Base-by-base conservation (phyloP, 2,797 vertebrate species). In the Cuculus canorus region DNA sequence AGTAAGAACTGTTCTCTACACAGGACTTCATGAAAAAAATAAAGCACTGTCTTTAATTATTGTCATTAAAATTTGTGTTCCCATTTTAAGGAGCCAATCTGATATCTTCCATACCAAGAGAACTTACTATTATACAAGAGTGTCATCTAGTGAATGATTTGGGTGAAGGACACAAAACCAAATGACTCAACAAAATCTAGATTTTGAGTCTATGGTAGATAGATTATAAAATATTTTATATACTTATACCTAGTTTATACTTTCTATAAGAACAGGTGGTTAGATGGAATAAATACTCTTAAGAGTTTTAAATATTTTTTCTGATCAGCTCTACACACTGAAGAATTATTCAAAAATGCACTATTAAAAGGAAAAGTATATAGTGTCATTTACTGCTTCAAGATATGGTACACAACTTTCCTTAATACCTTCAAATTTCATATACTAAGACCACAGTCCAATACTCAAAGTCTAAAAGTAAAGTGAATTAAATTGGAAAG, bases 61-160 rank as follows among this genome's bases (percentile, higher is more conserved):
- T 68, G 45, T 60, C 17, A 25, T 57, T 81, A 72, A 69, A 84
- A 66, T 37, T 19, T 60, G 17, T 12, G 4, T 39, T 90, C 6
- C 78, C 19, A 28, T 68, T 86, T 66, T 45, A 32, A 71, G 35
- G 13, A 84, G 23, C 16, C 13, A 43, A 9, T 43, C 30, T 57
- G 47, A 66, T 30, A 3, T 28, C 54, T 59, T 60, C 22, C 45
- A 30, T 30, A 33, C 15, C 50, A 45, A 71, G 50, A 63, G n/a
- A 57, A 70, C 7, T 33, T 68, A 39, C 8, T 66, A 10, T 54
- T 66, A 75, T 78, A 52, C 91, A 82, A 97, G 83, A 94, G 76
- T 96, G 95, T 93, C 96, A 97, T 80, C 95, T 97, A 96, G 95
- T 94, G 96, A 97, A 82, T 75, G 11, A 47, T 77, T 84, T 68